Percentiles rank a stretch among this genome's conserved stretches.
These are phyloP conservation scores for Brachyhypopomus occidentalis DNA, from an alignment of 2,113 vertebrate species.

Conservation along the genomic window DNA sequence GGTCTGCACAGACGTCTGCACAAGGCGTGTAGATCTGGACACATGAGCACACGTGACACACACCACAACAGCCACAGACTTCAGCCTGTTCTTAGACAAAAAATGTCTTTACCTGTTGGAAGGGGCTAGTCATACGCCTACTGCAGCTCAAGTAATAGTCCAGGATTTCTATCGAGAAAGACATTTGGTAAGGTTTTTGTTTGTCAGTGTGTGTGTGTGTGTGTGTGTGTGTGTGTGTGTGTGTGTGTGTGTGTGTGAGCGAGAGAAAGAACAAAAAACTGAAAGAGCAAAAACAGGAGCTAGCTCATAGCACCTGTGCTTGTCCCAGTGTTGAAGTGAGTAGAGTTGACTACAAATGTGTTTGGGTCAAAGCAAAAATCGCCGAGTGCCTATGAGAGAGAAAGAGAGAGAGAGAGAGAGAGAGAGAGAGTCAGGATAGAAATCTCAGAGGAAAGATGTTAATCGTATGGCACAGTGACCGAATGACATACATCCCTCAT, in stretches of 20 bases:
- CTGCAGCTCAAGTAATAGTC: slow-evolving; percentile 90
- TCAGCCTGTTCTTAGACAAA: too few species aligned
- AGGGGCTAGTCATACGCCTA: slow-evolving; percentile 82
- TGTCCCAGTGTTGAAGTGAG: slow-evolving; percentile 81
- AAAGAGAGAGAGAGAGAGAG: slow-evolving; percentile 4
- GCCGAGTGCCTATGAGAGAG: slow-evolving; percentile 79
- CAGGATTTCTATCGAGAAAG: slow-evolving; percentile 79
- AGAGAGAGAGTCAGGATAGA: slow-evolving; percentile 39
- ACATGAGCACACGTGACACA: too few species aligned
- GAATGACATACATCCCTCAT: slow-evolving; percentile 68
- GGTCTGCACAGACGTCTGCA: neutral
- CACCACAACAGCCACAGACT: too few species aligned
- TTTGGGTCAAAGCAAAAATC: slow-evolving; percentile 90
- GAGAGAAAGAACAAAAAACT: neutral
- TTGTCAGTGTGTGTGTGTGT: neutral
- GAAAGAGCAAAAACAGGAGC: neutral
- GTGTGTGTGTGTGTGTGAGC: neutral
- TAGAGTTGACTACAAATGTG: slow-evolving; percentile 83
- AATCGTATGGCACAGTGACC: slow-evolving; percentile 62
- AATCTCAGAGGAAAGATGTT: slow-evolving; percentile 44
- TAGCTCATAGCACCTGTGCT: slow-evolving; percentile 76
- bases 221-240: neutral
- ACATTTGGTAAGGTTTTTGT: slow-evolving; percentile 15
- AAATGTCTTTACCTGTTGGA: slow-evolving; percentile 80
- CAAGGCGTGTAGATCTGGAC: neutral